phyloP scores from a whole-genome alignment of 2,888 invertebrate species.

The Agrotis exclamationis region DNA sequence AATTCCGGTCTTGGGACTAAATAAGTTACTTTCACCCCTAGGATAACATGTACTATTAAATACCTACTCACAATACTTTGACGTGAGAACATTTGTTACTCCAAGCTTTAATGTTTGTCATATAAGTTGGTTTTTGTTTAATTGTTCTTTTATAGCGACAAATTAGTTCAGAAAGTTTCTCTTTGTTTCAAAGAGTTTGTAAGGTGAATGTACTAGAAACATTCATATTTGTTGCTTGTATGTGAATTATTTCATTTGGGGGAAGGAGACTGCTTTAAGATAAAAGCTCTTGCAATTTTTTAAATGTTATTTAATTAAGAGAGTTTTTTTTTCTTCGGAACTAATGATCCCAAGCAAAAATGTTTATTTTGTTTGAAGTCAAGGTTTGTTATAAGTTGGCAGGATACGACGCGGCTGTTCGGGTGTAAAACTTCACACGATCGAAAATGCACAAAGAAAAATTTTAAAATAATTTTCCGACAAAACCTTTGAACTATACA shows the following conservation, averaged over 20 bases:
- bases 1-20: too few relatives aligned
- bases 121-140: slow-evolving; percentile 5
- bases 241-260: background rate
- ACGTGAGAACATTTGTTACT: background rate
- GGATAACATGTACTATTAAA: background rate
- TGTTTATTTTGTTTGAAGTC: too few relatives aligned
- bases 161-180: background rate
- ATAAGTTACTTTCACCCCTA: too few relatives aligned
- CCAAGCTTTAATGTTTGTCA: slow-evolving; percentile 3
- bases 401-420: too few relatives aligned
- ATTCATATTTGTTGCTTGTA: background rate
- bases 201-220: background rate
- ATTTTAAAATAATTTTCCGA: background rate
- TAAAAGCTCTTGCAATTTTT: too few relatives aligned
- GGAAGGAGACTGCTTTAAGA: background rate
- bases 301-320: too few relatives aligned
- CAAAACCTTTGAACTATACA: background rate
- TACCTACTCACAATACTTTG: background rate
- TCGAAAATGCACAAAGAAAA: too few relatives aligned
- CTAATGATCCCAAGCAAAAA: too few relatives aligned
- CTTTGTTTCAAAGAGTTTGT: background rate
- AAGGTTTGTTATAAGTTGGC: too few relatives aligned
- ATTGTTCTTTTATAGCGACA: slow-evolving; percentile 7
- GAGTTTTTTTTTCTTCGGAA: too few relatives aligned
- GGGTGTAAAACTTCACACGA: too few relatives aligned